A percentile compares a stretch with the other conserved stretches of the same genome.
These are phyloP conservation scores for Sinocyclocheilus grahami DNA, from an alignment of 2,113 vertebrate genomes.

Conservation along the genomic window DNA sequence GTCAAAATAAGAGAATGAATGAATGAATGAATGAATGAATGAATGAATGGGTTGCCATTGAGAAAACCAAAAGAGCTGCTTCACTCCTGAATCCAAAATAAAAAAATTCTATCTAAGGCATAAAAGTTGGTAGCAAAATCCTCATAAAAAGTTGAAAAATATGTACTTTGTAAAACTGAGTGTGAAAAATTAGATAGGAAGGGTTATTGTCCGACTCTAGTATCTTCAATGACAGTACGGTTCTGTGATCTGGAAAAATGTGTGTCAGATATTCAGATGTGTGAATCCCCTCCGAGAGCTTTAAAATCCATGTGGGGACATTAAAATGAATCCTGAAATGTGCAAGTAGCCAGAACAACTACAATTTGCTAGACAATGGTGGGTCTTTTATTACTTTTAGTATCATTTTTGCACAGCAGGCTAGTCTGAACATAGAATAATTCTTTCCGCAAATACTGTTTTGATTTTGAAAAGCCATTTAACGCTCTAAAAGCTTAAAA, in stretches of 20 bases:
- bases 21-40: no score
- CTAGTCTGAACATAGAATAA: not conserved
- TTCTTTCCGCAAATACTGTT: not conserved
- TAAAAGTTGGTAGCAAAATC: not conserved
- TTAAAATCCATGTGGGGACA: not conserved
- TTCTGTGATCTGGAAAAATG: not conserved
- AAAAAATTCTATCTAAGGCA: not conserved
- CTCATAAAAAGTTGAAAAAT: not conserved
- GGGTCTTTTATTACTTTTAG: not conserved
- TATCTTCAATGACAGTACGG: not conserved
- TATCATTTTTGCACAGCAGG: constrained; percentile 9
- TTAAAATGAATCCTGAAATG: not conserved
- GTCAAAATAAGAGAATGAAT: no score
- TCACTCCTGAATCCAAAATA: not conserved
- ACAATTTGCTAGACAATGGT: not conserved
- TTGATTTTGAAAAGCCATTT: not conserved
- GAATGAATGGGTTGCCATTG: no score
- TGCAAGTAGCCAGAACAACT: not conserved
- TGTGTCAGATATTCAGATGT: constrained; percentile 11
- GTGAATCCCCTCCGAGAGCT: not conserved
- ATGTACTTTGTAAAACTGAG: not conserved
- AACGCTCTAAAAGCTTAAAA: not conserved
- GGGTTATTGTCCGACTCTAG: not conserved
- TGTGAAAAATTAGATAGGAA: not conserved
- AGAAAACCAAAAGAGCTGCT: not conserved